Evolutionary conservation across 2,113 vertebrate genomes (phyloP).

Genomic region (Thomomys bottae): DNA sequence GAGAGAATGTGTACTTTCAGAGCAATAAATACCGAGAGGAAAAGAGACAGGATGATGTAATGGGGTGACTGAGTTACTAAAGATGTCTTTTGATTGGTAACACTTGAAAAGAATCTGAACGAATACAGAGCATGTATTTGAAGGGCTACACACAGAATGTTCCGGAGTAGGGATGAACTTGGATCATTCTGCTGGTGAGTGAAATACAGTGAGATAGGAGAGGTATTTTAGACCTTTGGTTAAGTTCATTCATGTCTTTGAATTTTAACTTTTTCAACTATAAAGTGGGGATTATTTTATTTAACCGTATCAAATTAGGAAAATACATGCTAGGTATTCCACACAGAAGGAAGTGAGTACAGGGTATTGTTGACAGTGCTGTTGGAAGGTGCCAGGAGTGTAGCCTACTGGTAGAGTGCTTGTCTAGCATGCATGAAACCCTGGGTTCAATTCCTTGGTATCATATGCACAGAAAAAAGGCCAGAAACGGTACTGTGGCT

Average conservation of each 20-base stretch:
- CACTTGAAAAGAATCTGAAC: too few species aligned
- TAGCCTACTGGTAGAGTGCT: too few species aligned
- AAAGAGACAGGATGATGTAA: neutral
- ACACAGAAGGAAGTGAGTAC: neutral
- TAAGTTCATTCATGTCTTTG: too few species aligned
- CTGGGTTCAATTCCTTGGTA: too few species aligned
- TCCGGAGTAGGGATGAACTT: neutral
- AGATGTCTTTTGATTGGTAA: neutral
- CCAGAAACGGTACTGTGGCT: too few species aligned
- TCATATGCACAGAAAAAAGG: too few species aligned
- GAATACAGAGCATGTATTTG: too few species aligned
- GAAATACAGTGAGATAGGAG: neutral
- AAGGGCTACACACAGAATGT: neutral
- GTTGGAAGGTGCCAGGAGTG: too few species aligned
- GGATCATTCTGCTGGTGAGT: neutral
- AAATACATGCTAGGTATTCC: neutral
- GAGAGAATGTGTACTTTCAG: neutral
- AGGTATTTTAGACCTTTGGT: neutral
- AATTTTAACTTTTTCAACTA: neutral
- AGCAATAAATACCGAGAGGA: neutral
- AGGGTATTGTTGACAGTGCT: neutral
- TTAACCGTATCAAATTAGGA: neutral
- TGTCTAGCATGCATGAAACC: too few species aligned
- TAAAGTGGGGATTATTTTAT: neutral
- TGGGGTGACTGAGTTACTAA: neutral